Percentiles rank a stretch among this genome's conserved stretches.
These are phyloP conservation scores for Anastatus disparis DNA, from an alignment of 1,140 invertebrate genomes.

Conservation along the genomic window DNA sequence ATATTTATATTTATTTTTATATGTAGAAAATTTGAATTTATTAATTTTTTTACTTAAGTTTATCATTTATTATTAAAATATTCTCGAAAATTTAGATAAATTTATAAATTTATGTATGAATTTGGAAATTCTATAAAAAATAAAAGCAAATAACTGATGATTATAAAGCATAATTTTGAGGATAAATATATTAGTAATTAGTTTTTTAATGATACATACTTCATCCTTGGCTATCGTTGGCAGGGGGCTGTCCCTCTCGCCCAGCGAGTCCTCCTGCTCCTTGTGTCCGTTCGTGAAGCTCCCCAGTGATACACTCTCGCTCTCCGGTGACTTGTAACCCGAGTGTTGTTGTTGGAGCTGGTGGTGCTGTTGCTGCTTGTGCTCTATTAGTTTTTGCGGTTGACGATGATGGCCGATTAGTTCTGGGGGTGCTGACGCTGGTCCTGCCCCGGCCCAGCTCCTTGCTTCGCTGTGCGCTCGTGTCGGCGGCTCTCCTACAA, in stretches of 20 bases:
- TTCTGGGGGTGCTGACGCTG: slow-evolving; percentile 72
- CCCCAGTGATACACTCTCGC: slow-evolving; percentile 64
- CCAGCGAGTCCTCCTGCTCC: slow-evolving; percentile 55
- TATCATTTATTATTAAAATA: no score
- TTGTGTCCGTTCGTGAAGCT: slow-evolving; percentile 66
- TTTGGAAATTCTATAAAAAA: no score
- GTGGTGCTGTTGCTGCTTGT: slow-evolving; percentile 57
- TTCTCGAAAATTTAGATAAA: no score
- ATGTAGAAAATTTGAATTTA: no score
- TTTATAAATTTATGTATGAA: no score
- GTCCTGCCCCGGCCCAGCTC: slow-evolving; percentile 72
- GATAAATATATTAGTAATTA: no score
- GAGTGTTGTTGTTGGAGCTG: slow-evolving; percentile 62
- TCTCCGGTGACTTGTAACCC: slow-evolving; percentile 66
- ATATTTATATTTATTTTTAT: no score
- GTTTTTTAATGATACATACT: no score
- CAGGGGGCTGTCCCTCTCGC: slow-evolving; percentile 59
- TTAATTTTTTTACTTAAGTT: no score
- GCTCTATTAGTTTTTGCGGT: slow-evolving; percentile 62
- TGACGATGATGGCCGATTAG: slow-evolving; percentile 60
- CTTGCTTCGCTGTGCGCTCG: slow-evolving; percentile 78
- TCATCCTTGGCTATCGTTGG: slow-evolving; percentile 44
- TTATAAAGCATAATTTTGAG: no score
- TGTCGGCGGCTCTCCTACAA: slow-evolving; percentile 61
- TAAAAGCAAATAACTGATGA: no score